Evolutionary conservation across 2,797 vertebrate genomes (phyloP).

Genomic region (Pelobates cultripes): DNA sequence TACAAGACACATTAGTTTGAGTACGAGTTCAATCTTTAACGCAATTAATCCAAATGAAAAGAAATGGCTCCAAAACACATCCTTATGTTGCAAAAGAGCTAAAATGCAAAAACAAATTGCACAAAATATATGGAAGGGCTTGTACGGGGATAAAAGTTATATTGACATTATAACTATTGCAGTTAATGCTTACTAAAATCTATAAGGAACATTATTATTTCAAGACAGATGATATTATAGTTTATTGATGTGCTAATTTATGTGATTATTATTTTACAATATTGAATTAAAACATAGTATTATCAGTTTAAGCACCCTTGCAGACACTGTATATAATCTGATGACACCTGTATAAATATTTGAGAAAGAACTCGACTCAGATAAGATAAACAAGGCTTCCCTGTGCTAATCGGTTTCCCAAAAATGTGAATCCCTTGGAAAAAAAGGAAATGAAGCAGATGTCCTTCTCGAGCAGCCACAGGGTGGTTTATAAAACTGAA

Average conservation of each 20-base stretch:
- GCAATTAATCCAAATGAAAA: too few relatives aligned
- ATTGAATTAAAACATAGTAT: neutral
- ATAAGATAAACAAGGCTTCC: conserved; percentile 10
- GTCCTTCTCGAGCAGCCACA: neutral
- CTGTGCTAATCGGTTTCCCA: conserved; percentile 29
- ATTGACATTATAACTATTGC: too few relatives aligned
- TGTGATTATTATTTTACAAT: neutral
- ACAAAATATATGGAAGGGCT: too few relatives aligned
- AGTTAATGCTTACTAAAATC: too few relatives aligned
- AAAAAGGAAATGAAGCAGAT: conserved; percentile 2
- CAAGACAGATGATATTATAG: too few relatives aligned
- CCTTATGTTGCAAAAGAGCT: too few relatives aligned
- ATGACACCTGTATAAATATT: conserved; percentile 41
- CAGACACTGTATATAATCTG: neutral
- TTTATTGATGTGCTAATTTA: neutral
- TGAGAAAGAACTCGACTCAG: neutral
- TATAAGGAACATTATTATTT: too few relatives aligned
- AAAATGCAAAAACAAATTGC: too few relatives aligned
- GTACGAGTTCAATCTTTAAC: too few relatives aligned
- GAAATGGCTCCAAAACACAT: too few relatives aligned
- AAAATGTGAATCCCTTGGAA: conserved; percentile 14
- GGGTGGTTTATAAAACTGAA: neutral
- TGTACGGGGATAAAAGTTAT: too few relatives aligned
- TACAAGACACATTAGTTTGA: too few relatives aligned
- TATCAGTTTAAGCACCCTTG: neutral